Base-by-base conservation (phyloP, 2,113 vertebrate genomes). In the Leuciscus idus region DNA sequence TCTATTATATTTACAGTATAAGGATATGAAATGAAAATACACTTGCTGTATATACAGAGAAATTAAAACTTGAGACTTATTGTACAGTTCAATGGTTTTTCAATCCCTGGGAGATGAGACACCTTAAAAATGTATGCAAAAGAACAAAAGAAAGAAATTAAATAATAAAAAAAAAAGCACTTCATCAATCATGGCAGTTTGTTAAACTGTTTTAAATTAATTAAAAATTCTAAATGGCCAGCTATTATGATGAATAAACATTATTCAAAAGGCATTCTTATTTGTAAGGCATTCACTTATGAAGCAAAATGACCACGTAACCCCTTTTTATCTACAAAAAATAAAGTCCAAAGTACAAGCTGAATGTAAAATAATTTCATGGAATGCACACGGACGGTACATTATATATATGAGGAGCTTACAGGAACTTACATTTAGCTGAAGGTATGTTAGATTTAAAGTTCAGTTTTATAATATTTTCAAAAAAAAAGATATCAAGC, bases 51-150 rank as follows among this genome's bases (percentile, higher is more conserved):
- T 94, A 94, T 92, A 91, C 91, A 92, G 81, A 88, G 70, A 89
- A 87, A 88, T 64, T 43, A 59, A 85, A 73, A 83, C 28, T 8
- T 88, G 89, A 88, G 89, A 91, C 92, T 86, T 81, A 92, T 91
- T 86, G 88, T 93, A 93, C 92, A 94, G 90, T 93, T 92, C 74
- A 85, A 90, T 93, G 93, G 88, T 93, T 92, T 92, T 93, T 81
- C 48, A 77, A 55, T 19, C 91, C 91, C 91, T 93, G 92, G 92
- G 91, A 91, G 90, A 91, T 84, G 88, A 89, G 88, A 92, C 91
- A 94, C 76, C 28, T 64, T 85, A 64, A 85, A 28, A 68, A 83
- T 75, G 15, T 46, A 33, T 52, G 30, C 52, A 39, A 43, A 81
- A 72, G n/a, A 81, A 62, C 7, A 50, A 81, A 10, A 73, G 46